Percentiles rank a stretch among this genome's conserved stretches.
These are phyloP conservation scores for Motacilla alba DNA, from an alignment of 2,113 vertebrate species.

Conservation along the genomic window DNA sequence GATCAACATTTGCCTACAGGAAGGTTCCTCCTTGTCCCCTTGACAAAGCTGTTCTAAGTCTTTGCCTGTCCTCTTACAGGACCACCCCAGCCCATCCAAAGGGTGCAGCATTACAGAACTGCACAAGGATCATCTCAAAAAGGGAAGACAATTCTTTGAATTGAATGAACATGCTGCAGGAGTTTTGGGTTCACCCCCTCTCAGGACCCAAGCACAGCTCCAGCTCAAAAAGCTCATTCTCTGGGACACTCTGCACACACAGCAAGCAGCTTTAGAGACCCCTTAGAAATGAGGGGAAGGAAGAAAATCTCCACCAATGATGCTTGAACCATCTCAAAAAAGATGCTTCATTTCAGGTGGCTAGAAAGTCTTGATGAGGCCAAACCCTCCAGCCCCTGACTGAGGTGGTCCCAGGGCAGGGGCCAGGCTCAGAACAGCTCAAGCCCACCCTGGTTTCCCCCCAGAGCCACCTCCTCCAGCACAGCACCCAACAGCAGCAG, in stretches of 20 bases:
- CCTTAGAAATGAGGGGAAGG: not conserved
- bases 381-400: not conserved
- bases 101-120: not conserved
- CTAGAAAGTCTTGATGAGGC: not conserved
- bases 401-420: not conserved
- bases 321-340: not conserved
- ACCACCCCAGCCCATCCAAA: not conserved
- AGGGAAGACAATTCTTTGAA: not conserved
- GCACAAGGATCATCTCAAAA: not conserved
- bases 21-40: not conserved
- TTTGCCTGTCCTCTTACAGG: not conserved
- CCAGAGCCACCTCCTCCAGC: not conserved
- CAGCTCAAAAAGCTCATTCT: not conserved
- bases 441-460: fast-evolving
- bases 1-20: not conserved
- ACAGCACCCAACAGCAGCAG: not conserved
- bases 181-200: not conserved
- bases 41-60: not conserved
- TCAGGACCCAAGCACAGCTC: not conserved
- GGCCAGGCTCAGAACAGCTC: not conserved
- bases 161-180: not conserved
- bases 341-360: not conserved
- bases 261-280: not conserved
- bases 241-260: not conserved
- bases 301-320: not conserved